These are phyloP conservation scores for Coranthus polyacanthus DNA, from an alignment of 2,797 vertebrate species.

Conservation along the genomic window DNA sequence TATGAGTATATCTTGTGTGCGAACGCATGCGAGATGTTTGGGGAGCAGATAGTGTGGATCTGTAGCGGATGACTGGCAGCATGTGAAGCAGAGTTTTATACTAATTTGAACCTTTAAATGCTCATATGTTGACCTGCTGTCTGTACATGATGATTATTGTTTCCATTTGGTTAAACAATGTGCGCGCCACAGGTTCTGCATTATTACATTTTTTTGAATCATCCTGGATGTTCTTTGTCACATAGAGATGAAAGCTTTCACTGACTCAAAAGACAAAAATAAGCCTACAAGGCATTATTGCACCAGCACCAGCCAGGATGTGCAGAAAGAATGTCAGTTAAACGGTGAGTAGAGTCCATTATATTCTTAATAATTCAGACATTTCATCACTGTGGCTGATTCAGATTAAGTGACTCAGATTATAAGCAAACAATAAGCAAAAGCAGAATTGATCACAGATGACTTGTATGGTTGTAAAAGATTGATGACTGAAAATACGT, in stretches of 20 bases:
- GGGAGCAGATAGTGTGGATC: constrained; percentile 29
- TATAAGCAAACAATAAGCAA: not conserved
- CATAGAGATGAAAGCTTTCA: constrained; percentile 6
- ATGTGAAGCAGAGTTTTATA: constrained; percentile 23
- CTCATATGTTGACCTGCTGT: not conserved
- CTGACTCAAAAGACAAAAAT: constrained; percentile 34
- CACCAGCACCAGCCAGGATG: not conserved
- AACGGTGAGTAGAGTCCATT: not conserved
- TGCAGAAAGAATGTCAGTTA: not conserved
- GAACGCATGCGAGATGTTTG: constrained; percentile 39
- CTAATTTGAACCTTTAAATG: constrained; percentile 6
- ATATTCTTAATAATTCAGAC: not conserved
- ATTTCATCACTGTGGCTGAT: not conserved
- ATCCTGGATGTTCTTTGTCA: constrained; percentile 33
- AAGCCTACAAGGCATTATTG: not conserved
- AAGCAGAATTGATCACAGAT: constrained; percentile 38
- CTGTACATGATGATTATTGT: not conserved
- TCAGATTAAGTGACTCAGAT: not conserved
- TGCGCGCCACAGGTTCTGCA: constrained; percentile 10
- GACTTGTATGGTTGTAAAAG: not conserved
- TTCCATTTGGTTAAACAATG: constrained; percentile 1
- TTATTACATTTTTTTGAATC: constrained; percentile 31
- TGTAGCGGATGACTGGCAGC: constrained; percentile 30
- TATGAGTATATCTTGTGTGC: constrained; percentile 25
- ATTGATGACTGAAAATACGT: constrained; percentile 41